Base-by-base conservation (phyloP, 2,888 invertebrate genomes). In the Nycteola revayana region DNA sequence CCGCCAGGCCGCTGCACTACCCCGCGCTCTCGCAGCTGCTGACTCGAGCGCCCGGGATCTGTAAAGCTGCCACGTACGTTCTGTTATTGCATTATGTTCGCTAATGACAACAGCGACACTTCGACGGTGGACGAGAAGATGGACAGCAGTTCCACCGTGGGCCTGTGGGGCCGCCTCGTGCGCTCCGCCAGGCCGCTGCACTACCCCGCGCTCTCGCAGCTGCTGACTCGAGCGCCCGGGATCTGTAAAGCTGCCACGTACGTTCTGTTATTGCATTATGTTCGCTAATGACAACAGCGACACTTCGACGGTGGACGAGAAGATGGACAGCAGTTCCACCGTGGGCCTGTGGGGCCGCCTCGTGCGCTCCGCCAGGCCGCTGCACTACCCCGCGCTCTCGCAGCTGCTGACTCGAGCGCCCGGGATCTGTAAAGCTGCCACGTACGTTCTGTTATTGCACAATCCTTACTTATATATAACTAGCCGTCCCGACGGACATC, bases 211-310 rank as follows among this genome's bases (percentile, higher is more conserved):
- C 67, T 96, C 2, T 86, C 92, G 0, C 92, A 93, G 44, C 75
- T 96, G 8, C 82, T 93, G 32, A 74, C 86, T 0, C 87, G 94
- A 28, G 92, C 94, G 0, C 85, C 89, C 0, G 71, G 90, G 7
- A 91, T 95, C 32, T 96, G 95, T 60, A 65, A 76, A 0, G 89
- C 90, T 40, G 95, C 94, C 63, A 92, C 90, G 95, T 95, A 78
- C 87, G 92, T 90, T 14, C 14, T n/a, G n/a, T n/a, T n/a, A n/a
- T n/a, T n/a, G n/a, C n/a, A n/a, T n/a, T n/a, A n/a, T n/a, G n/a
- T n/a, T n/a, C n/a, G n/a, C n/a, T n/a, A 14, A 14, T 5, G 14
- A 14, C 14, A 14, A 14, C 14, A 14, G 14, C 5, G 14, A 65
- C 1, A 28, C 52, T 7, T 48, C 67, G 0, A 70, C 68, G 7